A percentile compares a stretch with the other conserved stretches of the same genome.
Conservation (phyloP, 2,113 vertebrate species). For the Microcebus griseorufus region DNA sequence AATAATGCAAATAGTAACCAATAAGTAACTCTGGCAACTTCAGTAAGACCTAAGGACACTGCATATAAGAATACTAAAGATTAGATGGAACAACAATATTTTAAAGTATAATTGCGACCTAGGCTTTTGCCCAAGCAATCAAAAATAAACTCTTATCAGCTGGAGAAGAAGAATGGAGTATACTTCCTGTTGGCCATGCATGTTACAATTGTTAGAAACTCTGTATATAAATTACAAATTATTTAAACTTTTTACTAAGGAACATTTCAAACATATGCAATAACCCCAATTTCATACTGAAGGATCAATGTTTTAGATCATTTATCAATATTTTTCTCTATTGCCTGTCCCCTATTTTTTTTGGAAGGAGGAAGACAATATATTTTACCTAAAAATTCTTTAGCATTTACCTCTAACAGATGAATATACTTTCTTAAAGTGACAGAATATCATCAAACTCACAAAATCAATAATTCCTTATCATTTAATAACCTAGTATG, state of each 20-base stretch:
- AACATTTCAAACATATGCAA: neutral
- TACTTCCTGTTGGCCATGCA: neutral
- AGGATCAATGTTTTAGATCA: neutral
- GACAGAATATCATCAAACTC: neutral
- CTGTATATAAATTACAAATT: neutral
- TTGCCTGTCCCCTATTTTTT: neutral
- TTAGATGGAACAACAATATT: neutral
- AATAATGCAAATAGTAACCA: neutral
- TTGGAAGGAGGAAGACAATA: neutral
- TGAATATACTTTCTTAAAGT: neutral
- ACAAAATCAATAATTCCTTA: slow-evolving; percentile 6
- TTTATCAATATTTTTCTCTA: neutral
- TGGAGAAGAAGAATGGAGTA: neutral
- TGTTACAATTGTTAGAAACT: neutral
- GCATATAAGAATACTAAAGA: neutral
- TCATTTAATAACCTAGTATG: neutral
- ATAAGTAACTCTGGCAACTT: neutral
- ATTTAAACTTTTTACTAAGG: neutral
- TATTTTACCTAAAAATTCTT: neutral
- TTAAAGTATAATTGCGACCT: neutral
- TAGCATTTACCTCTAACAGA: neutral
- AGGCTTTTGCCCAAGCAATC: neutral
- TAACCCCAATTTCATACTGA: neutral
- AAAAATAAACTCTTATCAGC: neutral
- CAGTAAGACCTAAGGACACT: neutral